A percentile compares a stretch with the other conserved stretches of the same genome.
Conservation (phyloP, 2,797 vertebrate genomes). For the Pseudotriccus pelzelni region DNA sequence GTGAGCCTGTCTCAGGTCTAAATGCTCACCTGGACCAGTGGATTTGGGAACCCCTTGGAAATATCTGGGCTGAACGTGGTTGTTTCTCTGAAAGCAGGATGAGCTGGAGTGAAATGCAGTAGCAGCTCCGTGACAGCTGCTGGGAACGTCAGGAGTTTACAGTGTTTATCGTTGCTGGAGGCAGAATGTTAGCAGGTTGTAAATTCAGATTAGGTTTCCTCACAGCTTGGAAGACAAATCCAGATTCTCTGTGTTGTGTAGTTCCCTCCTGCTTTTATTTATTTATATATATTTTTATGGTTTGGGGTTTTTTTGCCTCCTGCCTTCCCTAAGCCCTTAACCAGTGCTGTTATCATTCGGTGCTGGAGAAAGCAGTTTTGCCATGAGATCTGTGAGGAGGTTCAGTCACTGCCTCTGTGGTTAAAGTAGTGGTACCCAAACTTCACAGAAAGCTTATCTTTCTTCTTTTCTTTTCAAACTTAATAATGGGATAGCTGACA, state of each 20-base stretch:
- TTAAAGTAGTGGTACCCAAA: not conserved
- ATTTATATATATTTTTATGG: not conserved
- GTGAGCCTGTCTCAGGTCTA: not conserved
- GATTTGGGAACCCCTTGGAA: not conserved
- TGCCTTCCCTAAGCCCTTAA: not conserved
- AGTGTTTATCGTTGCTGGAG: conserved; percentile 52
- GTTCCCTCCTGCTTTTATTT: not conserved
- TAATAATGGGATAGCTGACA: not conserved
- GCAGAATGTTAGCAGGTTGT: conserved; percentile 46
- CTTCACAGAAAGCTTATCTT: not conserved
- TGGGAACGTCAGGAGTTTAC: not conserved
- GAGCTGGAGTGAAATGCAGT: not conserved
- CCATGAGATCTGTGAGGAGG: not conserved
- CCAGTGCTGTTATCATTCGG: not conserved
- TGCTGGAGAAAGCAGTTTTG: not conserved
- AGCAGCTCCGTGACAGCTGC: conserved; percentile 20
- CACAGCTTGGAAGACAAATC: not conserved
- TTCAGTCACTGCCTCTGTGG: not conserved
- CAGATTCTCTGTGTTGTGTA: not conserved
- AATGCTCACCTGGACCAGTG: not conserved
- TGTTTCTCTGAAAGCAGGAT: not conserved
- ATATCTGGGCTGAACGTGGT: not conserved
- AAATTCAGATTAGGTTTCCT: conserved; percentile 52
- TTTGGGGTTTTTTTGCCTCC: not conserved
- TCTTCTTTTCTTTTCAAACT: not conserved